Conservation (phyloP, 2,797 vertebrate species). For the Hafferia zeledoni region DNA sequence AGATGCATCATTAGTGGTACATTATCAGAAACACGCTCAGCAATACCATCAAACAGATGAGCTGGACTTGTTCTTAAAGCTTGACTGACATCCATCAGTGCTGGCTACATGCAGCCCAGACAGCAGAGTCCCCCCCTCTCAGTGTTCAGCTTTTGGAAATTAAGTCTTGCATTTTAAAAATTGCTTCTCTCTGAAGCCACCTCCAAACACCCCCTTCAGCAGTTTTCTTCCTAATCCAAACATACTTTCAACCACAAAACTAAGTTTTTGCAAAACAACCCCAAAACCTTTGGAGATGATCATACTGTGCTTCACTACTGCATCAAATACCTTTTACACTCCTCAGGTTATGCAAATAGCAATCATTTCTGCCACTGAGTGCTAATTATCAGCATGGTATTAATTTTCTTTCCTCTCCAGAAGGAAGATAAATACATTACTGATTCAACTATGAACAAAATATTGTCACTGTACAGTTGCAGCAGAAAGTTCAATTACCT, state of each 20-base stretch:
- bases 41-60: not conserved
- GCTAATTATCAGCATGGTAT: not conserved
- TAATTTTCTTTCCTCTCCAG: not conserved
- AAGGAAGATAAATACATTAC: not conserved
- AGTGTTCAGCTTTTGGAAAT: not conserved
- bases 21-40: not conserved
- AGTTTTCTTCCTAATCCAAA: not conserved
- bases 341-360: not conserved
- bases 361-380: not conserved
- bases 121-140: not conserved
- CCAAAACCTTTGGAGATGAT: not conserved
- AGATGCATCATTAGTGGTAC: not conserved
- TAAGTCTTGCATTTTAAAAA: not conserved
- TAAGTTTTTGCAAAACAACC: not conserved
- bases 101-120: fast-evolving
- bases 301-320: not conserved
- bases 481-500: not conserved
- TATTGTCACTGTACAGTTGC: not conserved
- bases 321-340: not conserved
- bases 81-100: not conserved
- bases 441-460: not conserved
- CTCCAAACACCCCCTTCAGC: not conserved
- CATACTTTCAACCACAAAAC: not conserved
- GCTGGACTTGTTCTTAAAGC: not conserved
- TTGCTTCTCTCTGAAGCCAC: not conserved